phyloP scores from a whole-genome alignment of 2,113 vertebrate species.

The Gyps fulvus region DNA sequence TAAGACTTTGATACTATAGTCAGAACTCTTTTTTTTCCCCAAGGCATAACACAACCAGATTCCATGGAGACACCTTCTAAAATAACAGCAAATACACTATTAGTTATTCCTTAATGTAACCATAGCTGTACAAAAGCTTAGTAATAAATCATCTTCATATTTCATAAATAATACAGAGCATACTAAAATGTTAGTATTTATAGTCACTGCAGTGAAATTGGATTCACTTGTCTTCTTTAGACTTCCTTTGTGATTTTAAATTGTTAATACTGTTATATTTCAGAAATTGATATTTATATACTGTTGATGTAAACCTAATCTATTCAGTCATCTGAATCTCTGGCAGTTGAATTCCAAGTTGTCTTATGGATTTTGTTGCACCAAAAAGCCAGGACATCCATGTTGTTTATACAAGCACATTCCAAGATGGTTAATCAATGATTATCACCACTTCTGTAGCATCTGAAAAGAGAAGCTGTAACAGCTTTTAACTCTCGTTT shows the following conservation, averaged over 20 bases:
- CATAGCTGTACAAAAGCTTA: background rate
- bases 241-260: conserved; percentile 4
- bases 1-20: background rate
- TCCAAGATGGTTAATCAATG: background rate
- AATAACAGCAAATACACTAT: background rate
- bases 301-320: background rate
- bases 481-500: background rate
- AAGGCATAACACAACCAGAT: background rate
- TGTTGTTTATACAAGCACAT: background rate
- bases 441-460: background rate
- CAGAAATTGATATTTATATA: background rate
- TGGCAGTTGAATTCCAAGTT: background rate
- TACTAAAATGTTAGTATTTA: conserved; percentile 2
- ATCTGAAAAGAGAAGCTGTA: background rate
- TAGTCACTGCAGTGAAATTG: background rate
- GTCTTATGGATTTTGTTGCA: background rate
- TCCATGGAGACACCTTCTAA: background rate
- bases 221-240: background rate
- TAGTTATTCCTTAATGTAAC: conserved; percentile 18
- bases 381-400: background rate
- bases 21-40: background rate
- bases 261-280: conserved; percentile 16
- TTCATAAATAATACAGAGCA: conserved; percentile 1
- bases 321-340: background rate
- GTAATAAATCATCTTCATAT: background rate